Evolutionary conservation across 1,140 invertebrate genomes (phyloP), one percentile per base, ranked within the genome.

Genomic region (Eufriesea mexicana): DNA sequence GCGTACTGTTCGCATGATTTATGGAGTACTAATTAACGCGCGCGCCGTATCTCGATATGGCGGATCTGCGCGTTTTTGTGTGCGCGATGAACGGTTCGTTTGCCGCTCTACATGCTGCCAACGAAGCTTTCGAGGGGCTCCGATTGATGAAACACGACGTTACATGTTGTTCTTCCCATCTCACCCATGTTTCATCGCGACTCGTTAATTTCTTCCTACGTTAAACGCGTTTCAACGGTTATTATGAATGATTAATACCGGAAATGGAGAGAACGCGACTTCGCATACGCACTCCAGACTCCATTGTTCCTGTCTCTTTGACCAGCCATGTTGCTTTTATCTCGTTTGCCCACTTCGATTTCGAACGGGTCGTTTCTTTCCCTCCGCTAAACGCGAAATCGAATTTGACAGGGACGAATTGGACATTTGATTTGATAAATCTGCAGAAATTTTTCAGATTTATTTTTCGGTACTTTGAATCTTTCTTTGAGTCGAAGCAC

Each of bases 11-110:
- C 83, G 74, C 79, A 90, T 91, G 89, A 90, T 91, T 89, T 89
- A 91, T 90, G 86, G 79, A 88, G 83, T 84, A 84, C 83, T 88
- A 88, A 88, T 88, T 88, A 88, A 88, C 86, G 86, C 84, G 83
- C 66, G 51, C 68, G 59, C 81, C 71, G 81, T 83, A 80, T 87
- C 85, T 76, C 76, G 81, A 83, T 87, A 83, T 68, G 51, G 67
- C n/a, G 83, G 67, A 75, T 62, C 55, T 45, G 59, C 25, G 6
- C 23, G 57, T 42, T 47, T 81, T 75, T 79, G 51, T 81, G 47
- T 71, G 59, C 47, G 45, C 51, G 49, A 14, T 74, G 85, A 86
- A 78, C 73, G 79, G 67, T 83, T 86, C 85, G 68, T 86, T 86
- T 86, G 79, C 68, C 23, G 70, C 62, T 28, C 54, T 73, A 61